phyloP scores from a whole-genome alignment of 2,113 vertebrate species.

The Pantherophis guttatus region DNA sequence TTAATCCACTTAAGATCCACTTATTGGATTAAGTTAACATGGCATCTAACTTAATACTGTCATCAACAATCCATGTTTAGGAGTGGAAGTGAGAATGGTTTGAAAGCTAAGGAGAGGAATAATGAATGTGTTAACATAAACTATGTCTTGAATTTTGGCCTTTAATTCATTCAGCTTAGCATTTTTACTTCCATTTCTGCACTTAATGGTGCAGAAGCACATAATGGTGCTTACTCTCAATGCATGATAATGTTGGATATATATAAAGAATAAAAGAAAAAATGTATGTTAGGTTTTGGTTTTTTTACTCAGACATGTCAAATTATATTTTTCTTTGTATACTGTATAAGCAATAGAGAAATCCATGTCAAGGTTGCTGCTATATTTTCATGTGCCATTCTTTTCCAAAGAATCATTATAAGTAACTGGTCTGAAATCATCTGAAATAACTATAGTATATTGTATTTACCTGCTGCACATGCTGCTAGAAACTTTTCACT shows the following conservation, averaged over 20 bases:
- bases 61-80: background rate
- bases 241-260: background rate
- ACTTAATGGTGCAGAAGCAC: background rate
- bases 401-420: background rate
- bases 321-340: background rate
- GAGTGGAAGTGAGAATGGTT: background rate
- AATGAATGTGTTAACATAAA: background rate
- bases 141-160: background rate
- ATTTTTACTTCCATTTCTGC: background rate
- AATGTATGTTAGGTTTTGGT: background rate
- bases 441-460: background rate
- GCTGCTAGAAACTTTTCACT: constrained; percentile 93
- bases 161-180: background rate
- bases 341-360: too few species aligned
- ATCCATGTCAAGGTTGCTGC: background rate
- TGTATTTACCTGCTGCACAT: constrained; percentile 87
- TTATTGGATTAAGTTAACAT: background rate
- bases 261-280: background rate
- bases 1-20: background rate
- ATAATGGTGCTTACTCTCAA: background rate
- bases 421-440: background rate
- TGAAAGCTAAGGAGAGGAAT: background rate
- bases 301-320: background rate
- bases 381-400: too few species aligned
- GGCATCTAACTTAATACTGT: background rate